A percentile compares a stretch with the other conserved stretches of the same genome.
Evolutionary conservation across 2,888 invertebrate genomes (phyloP).

Genomic region (Psococerastis gibbosa): DNA sequence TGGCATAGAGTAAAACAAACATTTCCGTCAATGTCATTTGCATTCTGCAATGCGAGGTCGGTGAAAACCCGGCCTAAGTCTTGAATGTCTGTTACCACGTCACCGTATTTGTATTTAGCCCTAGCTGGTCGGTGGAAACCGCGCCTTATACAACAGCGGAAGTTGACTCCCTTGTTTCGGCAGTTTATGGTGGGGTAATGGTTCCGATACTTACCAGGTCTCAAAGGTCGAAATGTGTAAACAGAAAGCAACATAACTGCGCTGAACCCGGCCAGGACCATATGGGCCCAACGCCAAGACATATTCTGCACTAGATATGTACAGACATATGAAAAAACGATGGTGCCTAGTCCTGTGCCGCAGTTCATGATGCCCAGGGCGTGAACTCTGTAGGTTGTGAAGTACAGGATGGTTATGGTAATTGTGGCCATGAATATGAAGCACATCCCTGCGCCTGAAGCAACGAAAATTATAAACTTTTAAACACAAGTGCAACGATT

Average conservation of each 20-base stretch:
- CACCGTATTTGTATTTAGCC: too few relatives aligned
- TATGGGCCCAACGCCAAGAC: not conserved
- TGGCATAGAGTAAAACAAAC: too few relatives aligned
- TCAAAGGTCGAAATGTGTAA: not conserved
- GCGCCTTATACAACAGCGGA: not conserved
- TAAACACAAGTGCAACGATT: too few relatives aligned
- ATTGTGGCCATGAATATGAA: not conserved
- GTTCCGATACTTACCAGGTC: not conserved
- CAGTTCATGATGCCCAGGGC: constrained; percentile 92
- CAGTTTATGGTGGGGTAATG: not conserved
- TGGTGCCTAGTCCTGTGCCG: constrained; percentile 89
- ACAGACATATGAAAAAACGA: constrained; percentile 51
- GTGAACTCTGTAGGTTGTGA: constrained; percentile 24
- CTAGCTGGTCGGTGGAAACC: not conserved
- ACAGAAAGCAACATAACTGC: not conserved
- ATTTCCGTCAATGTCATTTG: too few relatives aligned
- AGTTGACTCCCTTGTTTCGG: too few relatives aligned
- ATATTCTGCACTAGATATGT: not conserved
- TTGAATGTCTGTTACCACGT: too few relatives aligned
- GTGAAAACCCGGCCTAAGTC: too few relatives aligned
- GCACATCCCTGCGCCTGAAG: not conserved
- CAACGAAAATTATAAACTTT: too few relatives aligned
- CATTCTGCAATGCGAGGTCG: too few relatives aligned
- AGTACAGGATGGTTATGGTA: not conserved
- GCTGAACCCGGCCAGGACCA: not conserved